Base-by-base conservation (phyloP, 2,113 vertebrate species). In the Falcunculus frontatus region DNA sequence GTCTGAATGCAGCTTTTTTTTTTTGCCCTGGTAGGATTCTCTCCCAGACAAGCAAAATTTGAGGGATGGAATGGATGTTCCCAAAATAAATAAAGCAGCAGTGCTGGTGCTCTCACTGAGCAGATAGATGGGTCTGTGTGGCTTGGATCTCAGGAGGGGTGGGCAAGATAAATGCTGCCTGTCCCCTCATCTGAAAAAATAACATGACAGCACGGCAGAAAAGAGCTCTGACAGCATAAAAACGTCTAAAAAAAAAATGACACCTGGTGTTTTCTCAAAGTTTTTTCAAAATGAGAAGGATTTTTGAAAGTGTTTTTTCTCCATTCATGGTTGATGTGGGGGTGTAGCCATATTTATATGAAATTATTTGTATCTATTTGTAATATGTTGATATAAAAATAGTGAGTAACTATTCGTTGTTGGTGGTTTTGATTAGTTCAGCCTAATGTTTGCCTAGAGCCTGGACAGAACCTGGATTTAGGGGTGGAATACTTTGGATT, bases 111-210 rank as follows among this genome's bases (percentile, higher is more conserved):
- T 85, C 77, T 72, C 47, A 7, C 22, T 17, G 26, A 59, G 73
- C 67, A 76, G 90, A 94, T 12, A 26, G 79, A 94, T 85, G 82
- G 49, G 16, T 65, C 59, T 73, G 46, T 52, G 70, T 11, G 3
- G 15, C 79, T 57, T 39, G 16, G 50, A 21, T 64, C 87, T 57
- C 83, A 81, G 83, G n/a, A 76, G 59, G 46, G 30, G 52, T 41
- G 69, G 35, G 59, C 29, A 68, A 80, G 84, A 87, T 16, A 74
- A 77, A 96, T 87, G 59, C 57, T 87, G 41, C 68, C 55, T 46
- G 17, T 50, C 63, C 73, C 47, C 4, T 62, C 60, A 63, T 20
- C 47, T 91, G 63, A 72, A 85, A 68, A 84, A 91, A 72, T 81
- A 72, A 84, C 37, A 20, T 14, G 32, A 26, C 5, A 78, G 60